Percentiles rank a stretch among this genome's conserved stretches.
These are phyloP conservation scores for Lithobates pipiens DNA, from an alignment of 2,797 vertebrate genomes.

Conservation along the genomic window DNA sequence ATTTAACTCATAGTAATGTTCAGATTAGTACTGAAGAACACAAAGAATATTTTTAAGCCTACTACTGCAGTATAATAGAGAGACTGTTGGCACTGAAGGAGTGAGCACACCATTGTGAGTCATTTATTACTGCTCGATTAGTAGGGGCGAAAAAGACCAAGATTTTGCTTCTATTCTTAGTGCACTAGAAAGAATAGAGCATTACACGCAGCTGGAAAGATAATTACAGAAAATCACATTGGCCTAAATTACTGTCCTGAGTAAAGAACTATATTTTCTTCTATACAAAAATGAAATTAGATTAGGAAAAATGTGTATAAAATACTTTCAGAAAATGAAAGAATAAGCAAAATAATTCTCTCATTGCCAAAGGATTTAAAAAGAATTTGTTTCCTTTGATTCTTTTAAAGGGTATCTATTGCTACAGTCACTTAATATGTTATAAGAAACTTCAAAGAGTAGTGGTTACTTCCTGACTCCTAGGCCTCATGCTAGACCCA, in stretches of 20 bases:
- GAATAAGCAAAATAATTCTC: not conserved
- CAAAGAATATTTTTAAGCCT: not conserved
- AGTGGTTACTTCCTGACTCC: too few species aligned
- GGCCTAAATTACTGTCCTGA: constrained; percentile 40
- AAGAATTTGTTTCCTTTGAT: too few species aligned
- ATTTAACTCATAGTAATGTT: constrained; percentile 15
- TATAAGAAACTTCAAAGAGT: too few species aligned
- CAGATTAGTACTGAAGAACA: not conserved
- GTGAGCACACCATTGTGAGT: constrained; percentile 32
- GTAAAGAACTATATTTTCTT: constrained; percentile 25
- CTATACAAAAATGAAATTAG: constrained; percentile 11
- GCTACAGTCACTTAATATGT: too few species aligned
- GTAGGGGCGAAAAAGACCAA: constrained; percentile 19
- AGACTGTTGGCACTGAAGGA: constrained; percentile 11
- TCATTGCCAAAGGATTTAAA: not conserved
- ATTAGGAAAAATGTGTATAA: constrained; percentile 10
- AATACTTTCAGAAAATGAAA: constrained; percentile 10
- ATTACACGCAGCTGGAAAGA: constrained; percentile 44
- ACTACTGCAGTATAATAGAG: not conserved
- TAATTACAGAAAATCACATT: constrained; percentile 55
- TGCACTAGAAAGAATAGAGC: constrained; percentile 27
- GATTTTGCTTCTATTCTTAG: constrained; percentile 39
- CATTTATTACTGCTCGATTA: constrained; percentile 42
- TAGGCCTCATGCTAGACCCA: too few species aligned
- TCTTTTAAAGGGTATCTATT: too few species aligned